These are phyloP conservation scores for Rhea americana DNA, from an alignment of 2,113 vertebrate genomes.

Conservation along the genomic window DNA sequence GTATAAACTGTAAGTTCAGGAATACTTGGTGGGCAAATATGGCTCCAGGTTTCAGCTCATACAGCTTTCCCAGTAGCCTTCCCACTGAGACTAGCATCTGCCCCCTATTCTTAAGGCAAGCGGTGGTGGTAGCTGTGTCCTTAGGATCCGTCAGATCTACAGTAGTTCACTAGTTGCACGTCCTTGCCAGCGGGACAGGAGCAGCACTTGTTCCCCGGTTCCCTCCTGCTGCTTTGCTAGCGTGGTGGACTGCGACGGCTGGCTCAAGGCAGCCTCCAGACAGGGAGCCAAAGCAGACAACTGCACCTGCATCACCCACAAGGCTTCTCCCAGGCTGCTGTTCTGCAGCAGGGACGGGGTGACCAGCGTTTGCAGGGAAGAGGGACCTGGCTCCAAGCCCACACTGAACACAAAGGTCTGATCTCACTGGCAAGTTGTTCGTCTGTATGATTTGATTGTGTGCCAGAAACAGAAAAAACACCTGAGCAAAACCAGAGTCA, in stretches of 20 bases:
- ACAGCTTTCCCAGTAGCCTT: neutral
- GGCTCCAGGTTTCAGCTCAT: neutral
- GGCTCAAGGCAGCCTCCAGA: neutral
- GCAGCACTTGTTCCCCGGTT: neutral
- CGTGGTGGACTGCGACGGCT: neutral
- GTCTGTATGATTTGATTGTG: too few species aligned
- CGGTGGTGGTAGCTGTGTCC: neutral
- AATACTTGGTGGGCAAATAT: neutral
- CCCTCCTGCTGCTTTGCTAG: neutral
- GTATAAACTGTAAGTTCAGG: neutral
- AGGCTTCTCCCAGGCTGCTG: neutral
- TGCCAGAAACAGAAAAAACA: neutral
- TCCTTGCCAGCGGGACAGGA: neutral
- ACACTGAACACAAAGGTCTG: neutral
- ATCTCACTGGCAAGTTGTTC: neutral
- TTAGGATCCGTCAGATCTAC: neutral
- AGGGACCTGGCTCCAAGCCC: fast-evolving
- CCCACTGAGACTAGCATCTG: neutral
- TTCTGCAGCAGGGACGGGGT: fast-evolving
- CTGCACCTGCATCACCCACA: neutral
- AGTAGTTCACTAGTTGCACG: neutral
- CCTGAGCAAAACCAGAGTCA: neutral
- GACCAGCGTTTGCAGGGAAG: fast-evolving
- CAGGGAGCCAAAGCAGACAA: neutral
- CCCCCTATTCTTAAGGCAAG: neutral